Evolutionary conservation across 2,888 invertebrate species (phyloP), one percentile per base, ranked within the genome.

Genomic region (Heliconius ismenius): DNA sequence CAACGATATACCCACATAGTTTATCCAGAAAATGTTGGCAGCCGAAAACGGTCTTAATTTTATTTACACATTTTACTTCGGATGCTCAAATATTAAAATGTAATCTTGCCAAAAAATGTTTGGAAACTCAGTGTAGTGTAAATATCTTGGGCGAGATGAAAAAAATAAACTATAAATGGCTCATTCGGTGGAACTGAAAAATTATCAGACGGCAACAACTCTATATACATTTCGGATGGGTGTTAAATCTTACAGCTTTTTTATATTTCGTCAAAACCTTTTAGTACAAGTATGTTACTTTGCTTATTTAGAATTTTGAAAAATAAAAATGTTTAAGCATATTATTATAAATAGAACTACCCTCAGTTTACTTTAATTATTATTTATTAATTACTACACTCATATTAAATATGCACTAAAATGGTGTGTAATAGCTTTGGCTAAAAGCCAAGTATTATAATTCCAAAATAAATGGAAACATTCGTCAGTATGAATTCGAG

Each of bases 11-110:
- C 49, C 32, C 6, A 28, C 28, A 49, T 36, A 73, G 67, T 76
- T 73, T 76, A 73, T 73, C 76, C 49, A 60, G 76, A 76, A 73
- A 62, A 73, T 76, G 43, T 79, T 78, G 75, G 79, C 79, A 75
- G 39, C 69, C 76, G 77, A 78, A 79, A 78, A 73, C 65, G 64
- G 76, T 69, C 68, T 75, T 79, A 75, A 79, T 79, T 73, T 75
- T 76, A 78, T 76, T 75, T 67, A 76, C 9, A 26, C 64, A 49
- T 78, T 69, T 67, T 64, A 76, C 70, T 78, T 43, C 65, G 74
- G 74, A 76, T 78, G 39, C 67, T 78, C 68, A 79, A 79, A 78
- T 78, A 79, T 78, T 78, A 79, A 79, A 78, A 79, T 67, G 79
- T 74, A 76, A 74, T 75, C 79, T 75, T 76, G 78, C 79, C 79